These are phyloP conservation scores for Lasioglossum oenotherae DNA, from an alignment of 2,888 invertebrate genomes.

Conservation along the genomic window DNA sequence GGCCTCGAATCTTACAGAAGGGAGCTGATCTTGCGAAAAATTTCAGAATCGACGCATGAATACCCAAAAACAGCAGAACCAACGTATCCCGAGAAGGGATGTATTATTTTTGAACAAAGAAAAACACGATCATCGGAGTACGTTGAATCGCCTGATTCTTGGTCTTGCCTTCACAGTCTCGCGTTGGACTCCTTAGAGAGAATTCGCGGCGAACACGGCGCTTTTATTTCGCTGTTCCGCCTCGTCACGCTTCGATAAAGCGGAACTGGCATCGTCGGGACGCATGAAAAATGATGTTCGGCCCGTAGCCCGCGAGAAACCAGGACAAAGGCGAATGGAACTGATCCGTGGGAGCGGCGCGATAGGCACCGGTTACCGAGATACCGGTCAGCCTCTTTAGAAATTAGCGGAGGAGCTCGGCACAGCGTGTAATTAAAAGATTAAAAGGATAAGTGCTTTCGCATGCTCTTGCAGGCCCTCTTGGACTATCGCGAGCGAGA, in stretches of 20 bases:
- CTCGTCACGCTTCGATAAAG: not conserved
- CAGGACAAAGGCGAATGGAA: conserved; percentile 11
- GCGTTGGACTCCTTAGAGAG: not conserved
- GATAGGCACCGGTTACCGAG: not conserved
- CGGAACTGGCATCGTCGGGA: not conserved
- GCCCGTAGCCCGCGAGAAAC: not conserved
- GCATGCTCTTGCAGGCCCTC: conserved; percentile 45
- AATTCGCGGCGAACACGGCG: not conserved
- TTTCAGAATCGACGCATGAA: too few relatives aligned
- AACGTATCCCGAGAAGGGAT: too few relatives aligned
- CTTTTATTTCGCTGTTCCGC: not conserved
- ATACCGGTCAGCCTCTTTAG: not conserved
- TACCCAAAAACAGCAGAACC: too few relatives aligned
- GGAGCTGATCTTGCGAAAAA: too few relatives aligned
- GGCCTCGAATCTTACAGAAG: too few relatives aligned
- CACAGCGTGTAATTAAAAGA: conserved; percentile 66
- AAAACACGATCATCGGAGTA: not conserved
- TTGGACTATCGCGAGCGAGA: conserved; percentile 41
- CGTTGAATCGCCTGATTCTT: not conserved
- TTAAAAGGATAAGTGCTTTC: conserved; percentile 65
- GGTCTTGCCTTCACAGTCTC: not conserved
- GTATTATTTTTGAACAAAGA: not conserved
- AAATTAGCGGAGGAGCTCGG: conserved; percentile 54
- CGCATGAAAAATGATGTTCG: conserved; percentile 9
- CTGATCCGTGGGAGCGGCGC: not conserved